These are phyloP conservation scores for Silurus glanis DNA, from an alignment of 2,113 vertebrate species.

Conservation along the genomic window DNA sequence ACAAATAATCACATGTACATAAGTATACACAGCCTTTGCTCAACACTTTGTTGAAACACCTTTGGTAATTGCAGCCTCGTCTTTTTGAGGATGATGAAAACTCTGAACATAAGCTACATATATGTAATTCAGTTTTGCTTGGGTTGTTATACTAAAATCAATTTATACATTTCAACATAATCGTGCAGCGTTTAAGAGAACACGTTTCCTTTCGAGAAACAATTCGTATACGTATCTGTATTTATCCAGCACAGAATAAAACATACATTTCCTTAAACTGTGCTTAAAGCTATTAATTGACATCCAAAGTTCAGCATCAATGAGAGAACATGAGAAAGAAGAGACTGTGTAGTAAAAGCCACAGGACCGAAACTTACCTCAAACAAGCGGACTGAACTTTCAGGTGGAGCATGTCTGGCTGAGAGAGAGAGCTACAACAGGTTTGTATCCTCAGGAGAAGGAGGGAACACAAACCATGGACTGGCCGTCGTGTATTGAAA, in stretches of 20 bases:
- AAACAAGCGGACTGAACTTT: constrained; percentile 75
- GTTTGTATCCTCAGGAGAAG: constrained; percentile 64
- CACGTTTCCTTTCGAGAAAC: background rate
- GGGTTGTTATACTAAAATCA: background rate
- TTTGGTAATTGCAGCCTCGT: too few relatives aligned
- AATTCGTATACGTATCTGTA: background rate
- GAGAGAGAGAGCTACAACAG: constrained; percentile 89
- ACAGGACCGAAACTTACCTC: background rate
- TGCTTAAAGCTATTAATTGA: background rate
- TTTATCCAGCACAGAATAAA: background rate
- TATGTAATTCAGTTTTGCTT: background rate
- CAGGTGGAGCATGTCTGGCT: constrained; percentile 88
- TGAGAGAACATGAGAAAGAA: background rate
- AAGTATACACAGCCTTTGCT: too few relatives aligned
- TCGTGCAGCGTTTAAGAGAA: background rate
- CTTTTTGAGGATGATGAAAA: too few relatives aligned
- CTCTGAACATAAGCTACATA: too few relatives aligned
- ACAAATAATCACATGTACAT: too few relatives aligned
- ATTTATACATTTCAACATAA: background rate
- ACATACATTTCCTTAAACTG: background rate
- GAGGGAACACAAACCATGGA: background rate
- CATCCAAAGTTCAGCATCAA: background rate
- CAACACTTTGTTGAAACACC: too few relatives aligned
- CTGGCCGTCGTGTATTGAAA: constrained; percentile 27
- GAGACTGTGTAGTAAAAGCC: background rate